Percentiles rank a stretch among this genome's conserved stretches.
phyloP scores from a whole-genome alignment of 64 coral and sea anemone genomes.

The Hydrozoanthus tunicans region DNA sequence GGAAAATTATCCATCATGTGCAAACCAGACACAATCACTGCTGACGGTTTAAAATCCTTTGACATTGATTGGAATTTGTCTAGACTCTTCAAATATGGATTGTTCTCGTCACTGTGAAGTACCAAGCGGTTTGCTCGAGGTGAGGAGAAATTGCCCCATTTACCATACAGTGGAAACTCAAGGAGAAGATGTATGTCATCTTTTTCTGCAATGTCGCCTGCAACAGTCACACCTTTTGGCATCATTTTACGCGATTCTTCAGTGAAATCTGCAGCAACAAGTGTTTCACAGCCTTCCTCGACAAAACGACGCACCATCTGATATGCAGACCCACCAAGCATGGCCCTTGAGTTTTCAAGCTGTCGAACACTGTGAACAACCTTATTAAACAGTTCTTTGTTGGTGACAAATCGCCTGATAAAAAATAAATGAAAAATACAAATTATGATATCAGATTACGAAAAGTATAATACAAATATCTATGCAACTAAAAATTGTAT shows the following conservation, averaged over 20 bases:
- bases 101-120: slow-evolving; percentile 81
- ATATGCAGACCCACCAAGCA: slow-evolving; percentile 73
- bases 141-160: slow-evolving; percentile 76
- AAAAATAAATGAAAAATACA: neutral
- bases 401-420: slow-evolving; percentile 61
- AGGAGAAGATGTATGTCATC: slow-evolving; percentile 83
- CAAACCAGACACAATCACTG: slow-evolving; percentile 68
- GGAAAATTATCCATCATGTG: slow-evolving; percentile 95
- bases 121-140: slow-evolving; percentile 82
- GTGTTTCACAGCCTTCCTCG: slow-evolving; percentile 63
- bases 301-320: slow-evolving; percentile 70
- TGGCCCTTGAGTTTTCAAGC: slow-evolving; percentile 55
- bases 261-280: slow-evolving; percentile 65
- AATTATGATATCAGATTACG: neutral
- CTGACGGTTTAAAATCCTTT: slow-evolving; percentile 48
- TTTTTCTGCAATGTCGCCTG: slow-evolving; percentile 53
- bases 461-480: neutral
- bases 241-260: slow-evolving; percentile 45
- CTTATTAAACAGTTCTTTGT: slow-evolving; percentile 75
- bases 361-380: slow-evolving; percentile 46
- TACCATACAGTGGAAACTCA: slow-evolving; percentile 71
- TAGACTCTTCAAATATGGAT: slow-evolving; percentile 82
- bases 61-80: slow-evolving; percentile 65
- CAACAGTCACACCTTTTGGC: slow-evolving; percentile 57
- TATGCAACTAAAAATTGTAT: too few species aligned